Conservation (phyloP, 1,140 invertebrate genomes). For the Battus philenor region DNA sequence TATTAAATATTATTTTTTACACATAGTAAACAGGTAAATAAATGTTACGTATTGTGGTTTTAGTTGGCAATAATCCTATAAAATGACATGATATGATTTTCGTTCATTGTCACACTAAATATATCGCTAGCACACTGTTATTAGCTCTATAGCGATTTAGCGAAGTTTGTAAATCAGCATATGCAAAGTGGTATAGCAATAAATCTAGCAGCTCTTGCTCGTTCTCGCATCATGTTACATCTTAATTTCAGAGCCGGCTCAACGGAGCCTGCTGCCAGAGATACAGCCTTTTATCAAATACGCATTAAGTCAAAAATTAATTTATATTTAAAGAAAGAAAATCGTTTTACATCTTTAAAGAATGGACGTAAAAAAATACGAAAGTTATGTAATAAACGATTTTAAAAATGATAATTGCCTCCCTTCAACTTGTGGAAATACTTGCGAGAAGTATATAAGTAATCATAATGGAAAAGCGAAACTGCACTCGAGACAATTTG, state of each 20-base stretch:
- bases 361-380: too few species aligned
- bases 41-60: too few species aligned
- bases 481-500: too few species aligned
- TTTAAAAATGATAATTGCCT: too few species aligned
- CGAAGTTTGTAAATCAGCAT: slow-evolving; percentile 76
- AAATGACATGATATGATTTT: too few species aligned
- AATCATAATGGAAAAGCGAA: too few species aligned
- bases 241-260: slow-evolving; percentile 75
- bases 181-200: slow-evolving; percentile 77
- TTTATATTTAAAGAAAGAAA: slow-evolving; percentile 50
- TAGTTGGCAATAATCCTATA: too few species aligned
- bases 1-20: too few species aligned
- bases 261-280: slow-evolving; percentile 65
- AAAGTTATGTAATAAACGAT: too few species aligned
- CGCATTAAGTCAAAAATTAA: slow-evolving; percentile 70
- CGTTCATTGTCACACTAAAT: slow-evolving; percentile 28
- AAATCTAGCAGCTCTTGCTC: slow-evolving; percentile 76
- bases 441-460: too few species aligned
- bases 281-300: slow-evolving; percentile 74
- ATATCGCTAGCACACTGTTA: slow-evolving; percentile 25
- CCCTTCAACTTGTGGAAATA: too few species aligned
- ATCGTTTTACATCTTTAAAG: slow-evolving; percentile 49
- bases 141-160: slow-evolving; percentile 37
- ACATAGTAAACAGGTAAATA: too few species aligned
- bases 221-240: slow-evolving; percentile 78